Evolutionary conservation across 2,888 invertebrate genomes (phyloP), one percentile per base, ranked within the genome.

Genomic region (Heterodera filipjevi): DNA sequence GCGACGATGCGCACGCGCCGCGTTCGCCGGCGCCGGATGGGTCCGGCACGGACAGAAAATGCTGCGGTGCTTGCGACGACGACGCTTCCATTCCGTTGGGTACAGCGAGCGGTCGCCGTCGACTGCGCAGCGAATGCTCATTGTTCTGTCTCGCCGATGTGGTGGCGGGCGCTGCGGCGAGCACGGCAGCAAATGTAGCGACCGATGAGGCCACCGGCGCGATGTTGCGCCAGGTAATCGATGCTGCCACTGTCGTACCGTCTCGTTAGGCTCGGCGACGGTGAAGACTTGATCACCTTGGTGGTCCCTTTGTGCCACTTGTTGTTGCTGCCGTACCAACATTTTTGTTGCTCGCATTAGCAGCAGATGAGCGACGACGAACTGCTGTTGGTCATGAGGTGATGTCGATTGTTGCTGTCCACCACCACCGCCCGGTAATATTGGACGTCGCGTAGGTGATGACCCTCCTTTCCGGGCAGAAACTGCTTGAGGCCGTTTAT

Each of bases 151-250:
- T 19, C 68, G 66, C 44, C 39, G 39, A 12, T 12, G 27, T 64
- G 16, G 44, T 32, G 46, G 77, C 44, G 35, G 77, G 66, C 19
- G 76, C 79, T 8, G 78, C 44, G 22, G 79, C 77, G 33, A 71
- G 70, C 59, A 66, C 71, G 30, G 79, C 66, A 16, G 73, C 74
- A n/a, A 53, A n/a, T 74, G 79, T 80, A 33, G 79, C 66, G 32
- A 75, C 75, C 16, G 75, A 53, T 6, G 66, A 44, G 8, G 49
- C 66, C 39, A 75, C 35, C 22, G 68, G 27, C 68, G 3, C 68
- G 33, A 19, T 33, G 16, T 19, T 35, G 33, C 27, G 8, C 3
- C 2, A 19, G 59, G 22, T 59, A 10, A 5, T 59, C 59, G 27
- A 8, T 22, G 59, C 49, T 49, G 49, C 16, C 19, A 22, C 64